phyloP scores from a whole-genome alignment of 2,113 vertebrate genomes.

The Aegotheles bennettii region DNA sequence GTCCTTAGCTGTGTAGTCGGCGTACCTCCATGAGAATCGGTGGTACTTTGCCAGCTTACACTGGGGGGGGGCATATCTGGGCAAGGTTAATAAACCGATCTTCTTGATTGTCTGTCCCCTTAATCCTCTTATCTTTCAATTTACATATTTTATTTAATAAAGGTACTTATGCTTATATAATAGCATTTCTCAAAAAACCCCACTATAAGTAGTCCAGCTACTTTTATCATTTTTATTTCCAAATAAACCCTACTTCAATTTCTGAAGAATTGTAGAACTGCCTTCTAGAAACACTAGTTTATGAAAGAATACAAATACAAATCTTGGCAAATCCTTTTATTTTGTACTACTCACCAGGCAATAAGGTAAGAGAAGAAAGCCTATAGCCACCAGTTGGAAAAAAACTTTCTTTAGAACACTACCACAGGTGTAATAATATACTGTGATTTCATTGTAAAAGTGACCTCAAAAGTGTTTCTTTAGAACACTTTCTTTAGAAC shows the following conservation, averaged over 20 bases:
- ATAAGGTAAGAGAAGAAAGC: not conserved
- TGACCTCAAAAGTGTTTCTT: not conserved
- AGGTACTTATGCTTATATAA: not conserved
- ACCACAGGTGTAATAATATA: not conserved
- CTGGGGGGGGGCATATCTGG: not conserved
- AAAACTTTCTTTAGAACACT: not conserved
- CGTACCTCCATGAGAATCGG: not conserved
- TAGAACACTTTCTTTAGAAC: not conserved
- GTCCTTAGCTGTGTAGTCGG: not conserved
- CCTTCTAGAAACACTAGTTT: not conserved
- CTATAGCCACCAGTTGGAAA: not conserved
- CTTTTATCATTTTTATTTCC: not conserved
- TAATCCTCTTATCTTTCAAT: not conserved
- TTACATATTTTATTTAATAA: not conserved
- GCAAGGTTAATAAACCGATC: not conserved
- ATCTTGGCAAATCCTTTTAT: not conserved
- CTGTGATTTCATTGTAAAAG: not conserved
- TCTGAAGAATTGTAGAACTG: not conserved
- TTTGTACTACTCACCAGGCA: not conserved
- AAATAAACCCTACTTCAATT: not conserved
- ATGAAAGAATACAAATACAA: not conserved
- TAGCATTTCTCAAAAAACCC: not conserved
- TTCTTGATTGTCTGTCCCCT: not conserved
- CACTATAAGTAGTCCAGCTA: not conserved
- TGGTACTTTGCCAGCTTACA: not conserved